Evolutionary conservation across 1,140 invertebrate genomes (phyloP), one percentile per base, ranked within the genome.

Genomic region (Drosophila ironensis): DNA sequence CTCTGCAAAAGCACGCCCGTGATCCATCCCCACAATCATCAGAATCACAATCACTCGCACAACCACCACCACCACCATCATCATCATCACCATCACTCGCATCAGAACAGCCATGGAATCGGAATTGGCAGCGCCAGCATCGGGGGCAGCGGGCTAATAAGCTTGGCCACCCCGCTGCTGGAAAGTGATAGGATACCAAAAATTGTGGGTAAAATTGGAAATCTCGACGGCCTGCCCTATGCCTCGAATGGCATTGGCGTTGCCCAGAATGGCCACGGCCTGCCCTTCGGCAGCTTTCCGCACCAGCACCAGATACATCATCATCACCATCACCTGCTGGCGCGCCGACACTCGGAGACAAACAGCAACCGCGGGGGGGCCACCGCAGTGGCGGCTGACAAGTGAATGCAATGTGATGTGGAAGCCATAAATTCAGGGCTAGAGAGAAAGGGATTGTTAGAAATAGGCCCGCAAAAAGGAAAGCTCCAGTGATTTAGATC

Each of bases 151-250:
- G 71, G 75, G 60, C 48, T 84, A 3, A 86, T 84, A 27, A 56
- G 60, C 24, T 51, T 73, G 9, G 7, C 40, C 9, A 64, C 30
- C 6, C 63, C 48, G 19, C 48, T 57, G 19, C 48, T 41, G 57
- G 87, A 90, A 40, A 90, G 87, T 86, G 88, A 90, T 88, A 88
- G 82, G 67, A 90, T 90, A 90, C 88, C 89, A 81, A 90, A 90
- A 89, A 90, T 90, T 47, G 89, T 90, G 61, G 89, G 89, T 45
- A 90, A 90, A 76, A 37, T 90, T 44, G 89, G 87, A 48, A 90
- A 89, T 54, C 71, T 88, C 56, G 88, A 89, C 53, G 67, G 71
- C 22, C 48, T 80, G 53, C 70, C 74, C 19, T 87, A 68, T 37
- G 64, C 44, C 41, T n/a, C n/a, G n/a, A 89, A 89, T 69, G 86